phyloP scores from a whole-genome alignment of 2,113 vertebrate species.

The Phalacrocorax brasilianus region DNA sequence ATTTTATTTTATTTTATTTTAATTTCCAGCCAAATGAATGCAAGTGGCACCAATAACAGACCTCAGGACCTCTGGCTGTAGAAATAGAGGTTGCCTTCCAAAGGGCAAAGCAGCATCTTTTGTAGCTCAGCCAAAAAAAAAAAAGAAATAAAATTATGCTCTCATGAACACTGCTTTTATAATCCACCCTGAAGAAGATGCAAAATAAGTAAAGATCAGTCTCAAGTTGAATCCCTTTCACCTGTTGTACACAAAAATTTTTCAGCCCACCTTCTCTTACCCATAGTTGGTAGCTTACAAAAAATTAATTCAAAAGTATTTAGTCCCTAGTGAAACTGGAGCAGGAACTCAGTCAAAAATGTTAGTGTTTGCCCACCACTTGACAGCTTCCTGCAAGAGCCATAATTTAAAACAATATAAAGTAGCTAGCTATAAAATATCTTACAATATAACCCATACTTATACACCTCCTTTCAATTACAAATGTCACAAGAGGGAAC shows the following conservation, averaged over 20 bases:
- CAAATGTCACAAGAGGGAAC: background rate
- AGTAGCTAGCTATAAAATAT: background rate
- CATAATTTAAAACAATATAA: background rate
- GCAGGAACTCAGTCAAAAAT: background rate
- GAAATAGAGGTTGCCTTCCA: background rate
- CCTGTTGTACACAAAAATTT: background rate
- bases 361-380: background rate
- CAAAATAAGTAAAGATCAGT: background rate
- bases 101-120: background rate
- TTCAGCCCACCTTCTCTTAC: background rate
- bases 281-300: background rate
- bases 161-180: background rate
- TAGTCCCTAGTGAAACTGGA: background rate
- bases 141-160: background rate
- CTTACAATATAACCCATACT: background rate
- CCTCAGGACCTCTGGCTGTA: accelerated
- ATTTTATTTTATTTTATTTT: background rate
- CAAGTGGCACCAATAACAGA: background rate
- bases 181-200: background rate
- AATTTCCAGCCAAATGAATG: background rate
- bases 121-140: background rate
- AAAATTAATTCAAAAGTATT: background rate
- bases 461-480: background rate
- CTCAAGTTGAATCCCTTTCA: background rate
- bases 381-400: background rate